These are phyloP conservation scores for Trinorchestia longiramus DNA, from an alignment of 1,140 invertebrate species.

Conservation along the genomic window DNA sequence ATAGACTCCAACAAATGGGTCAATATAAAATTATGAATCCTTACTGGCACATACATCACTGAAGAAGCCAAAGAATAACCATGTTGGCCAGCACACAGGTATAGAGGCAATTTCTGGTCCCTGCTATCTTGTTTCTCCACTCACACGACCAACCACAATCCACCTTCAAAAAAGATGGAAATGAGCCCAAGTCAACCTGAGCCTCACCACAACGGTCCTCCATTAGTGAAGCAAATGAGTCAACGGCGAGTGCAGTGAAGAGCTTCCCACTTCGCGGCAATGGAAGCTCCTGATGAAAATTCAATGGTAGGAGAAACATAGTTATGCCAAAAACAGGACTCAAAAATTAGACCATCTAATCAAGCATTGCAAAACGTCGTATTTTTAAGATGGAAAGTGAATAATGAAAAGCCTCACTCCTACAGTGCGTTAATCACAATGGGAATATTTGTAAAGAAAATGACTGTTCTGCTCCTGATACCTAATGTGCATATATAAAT, in stretches of 20 bases:
- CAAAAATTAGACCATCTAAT: background rate
- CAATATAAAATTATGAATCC: background rate
- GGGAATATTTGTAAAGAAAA: no score
- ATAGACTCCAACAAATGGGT: background rate
- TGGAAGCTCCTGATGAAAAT: background rate
- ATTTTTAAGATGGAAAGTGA: background rate
- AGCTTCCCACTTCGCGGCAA: background rate
- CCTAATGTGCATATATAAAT: no score
- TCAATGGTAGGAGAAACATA: background rate
- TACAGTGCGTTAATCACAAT: background rate
- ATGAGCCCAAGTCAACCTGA: background rate
- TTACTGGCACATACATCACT: no score
- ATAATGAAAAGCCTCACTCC: background rate
- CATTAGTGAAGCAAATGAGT: background rate
- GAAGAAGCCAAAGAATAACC: background rate
- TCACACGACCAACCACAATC: background rate
- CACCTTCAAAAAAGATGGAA: background rate
- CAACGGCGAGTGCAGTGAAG: background rate
- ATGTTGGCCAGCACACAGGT: background rate
- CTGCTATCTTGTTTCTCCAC: background rate
- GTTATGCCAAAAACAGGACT: background rate
- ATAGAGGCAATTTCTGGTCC: background rate
- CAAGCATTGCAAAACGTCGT: background rate
- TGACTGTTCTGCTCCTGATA: no score
- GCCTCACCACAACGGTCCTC: background rate